These are phyloP conservation scores for Meda fulgida DNA, from an alignment of 2,797 vertebrate species.

Conservation along the genomic window DNA sequence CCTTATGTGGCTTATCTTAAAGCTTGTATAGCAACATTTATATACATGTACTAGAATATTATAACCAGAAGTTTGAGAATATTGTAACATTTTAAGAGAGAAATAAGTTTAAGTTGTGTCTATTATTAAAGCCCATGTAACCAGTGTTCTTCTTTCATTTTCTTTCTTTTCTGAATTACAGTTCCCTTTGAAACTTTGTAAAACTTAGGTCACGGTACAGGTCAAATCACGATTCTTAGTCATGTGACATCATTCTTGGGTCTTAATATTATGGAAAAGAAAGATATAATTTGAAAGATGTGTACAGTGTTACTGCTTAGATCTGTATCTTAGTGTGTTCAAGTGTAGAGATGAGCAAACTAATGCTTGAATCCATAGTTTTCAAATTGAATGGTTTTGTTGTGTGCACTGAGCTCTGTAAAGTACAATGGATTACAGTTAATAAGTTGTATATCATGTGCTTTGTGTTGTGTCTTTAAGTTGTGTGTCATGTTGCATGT, in stretches of 20 bases:
- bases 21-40: constrained; percentile 15
- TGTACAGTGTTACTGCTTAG: constrained; percentile 1
- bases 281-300: background rate
- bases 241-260: constrained; percentile 13
- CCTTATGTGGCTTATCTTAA: constrained; percentile 21
- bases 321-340: constrained; percentile 9
- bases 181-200: background rate
- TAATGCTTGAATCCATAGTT: constrained; percentile 1
- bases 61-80: constrained; percentile 25
- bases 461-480: constrained; percentile 7
- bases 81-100: constrained; percentile 32
- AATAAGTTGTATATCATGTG: constrained; percentile 14
- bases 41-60: constrained; percentile 10
- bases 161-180: background rate
- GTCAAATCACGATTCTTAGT: background rate
- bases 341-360: constrained; percentile 14
- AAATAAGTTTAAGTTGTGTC: constrained; percentile 2
- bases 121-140: background rate
- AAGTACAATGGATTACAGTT: constrained; percentile 12
- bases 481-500: constrained; percentile 44
- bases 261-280: constrained; percentile 15
- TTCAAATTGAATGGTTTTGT: constrained; percentile 4
- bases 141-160: constrained; percentile 8
- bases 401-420: background rate
- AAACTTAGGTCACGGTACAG: background rate